Conservation (phyloP, 1,140 invertebrate species). For the Geopemphigus sp. region DNA sequence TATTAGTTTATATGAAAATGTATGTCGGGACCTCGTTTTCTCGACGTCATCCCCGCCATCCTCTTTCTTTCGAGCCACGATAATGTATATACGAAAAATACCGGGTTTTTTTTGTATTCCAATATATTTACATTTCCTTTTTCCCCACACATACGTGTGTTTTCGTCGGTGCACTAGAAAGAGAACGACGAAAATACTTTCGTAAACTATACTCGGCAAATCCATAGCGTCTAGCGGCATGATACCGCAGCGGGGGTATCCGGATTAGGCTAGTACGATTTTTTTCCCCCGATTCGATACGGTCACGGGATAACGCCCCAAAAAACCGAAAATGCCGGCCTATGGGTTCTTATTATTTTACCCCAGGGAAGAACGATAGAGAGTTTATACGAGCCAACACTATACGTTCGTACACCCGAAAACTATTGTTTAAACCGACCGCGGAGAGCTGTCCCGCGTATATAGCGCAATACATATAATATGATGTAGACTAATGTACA, state of each 20-base stretch:
- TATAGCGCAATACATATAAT: not conserved
- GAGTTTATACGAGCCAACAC: not conserved
- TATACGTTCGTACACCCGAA: not conserved
- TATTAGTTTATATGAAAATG: not conserved
- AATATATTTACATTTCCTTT: constrained; percentile 17
- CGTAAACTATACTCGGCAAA: constrained; percentile 14
- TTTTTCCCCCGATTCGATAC: constrained; percentile 2
- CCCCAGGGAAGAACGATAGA: not conserved
- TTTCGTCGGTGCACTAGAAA: not conserved
- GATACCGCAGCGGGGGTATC: not conserved
- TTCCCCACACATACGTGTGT: too few relatives aligned
- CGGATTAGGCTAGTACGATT: not conserved
- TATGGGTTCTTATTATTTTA: constrained; percentile 26
- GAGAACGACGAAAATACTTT: not conserved
- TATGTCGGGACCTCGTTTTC: not conserved
- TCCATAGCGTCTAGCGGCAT: constrained; percentile 20
- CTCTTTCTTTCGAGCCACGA: not conserved
- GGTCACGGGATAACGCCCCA: not conserved
- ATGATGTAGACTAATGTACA: too few relatives aligned
- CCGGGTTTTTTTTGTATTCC: constrained; percentile 14
- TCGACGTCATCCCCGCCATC: not conserved
- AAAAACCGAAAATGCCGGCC: constrained; percentile 13
- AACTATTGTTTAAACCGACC: not conserved
- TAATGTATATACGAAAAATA: constrained; percentile 3
- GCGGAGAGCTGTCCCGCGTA: not conserved